A percentile compares a stretch with the other conserved stretches of the same genome.
Conservation (phyloP, 53 echinoderm and acorn worm genomes). For the Crossaster papposus region DNA sequence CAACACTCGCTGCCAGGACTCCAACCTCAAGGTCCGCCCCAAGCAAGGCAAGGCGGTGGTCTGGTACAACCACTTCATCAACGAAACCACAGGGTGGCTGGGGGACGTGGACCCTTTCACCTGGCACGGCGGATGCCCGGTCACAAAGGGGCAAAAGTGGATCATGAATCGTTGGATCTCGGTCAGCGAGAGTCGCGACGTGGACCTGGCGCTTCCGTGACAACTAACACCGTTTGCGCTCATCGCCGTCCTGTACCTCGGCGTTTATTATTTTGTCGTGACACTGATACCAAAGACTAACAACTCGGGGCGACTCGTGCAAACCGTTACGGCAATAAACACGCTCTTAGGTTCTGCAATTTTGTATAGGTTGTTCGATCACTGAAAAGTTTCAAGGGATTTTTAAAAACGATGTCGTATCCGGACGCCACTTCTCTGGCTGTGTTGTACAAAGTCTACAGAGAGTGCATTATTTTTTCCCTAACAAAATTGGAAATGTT, state of each 20-base stretch:
- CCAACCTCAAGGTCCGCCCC: slow-evolving; percentile 82
- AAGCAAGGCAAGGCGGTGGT: slow-evolving; percentile 81
- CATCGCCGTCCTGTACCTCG: slow-evolving; percentile 4
- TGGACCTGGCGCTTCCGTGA: slow-evolving; percentile 66
- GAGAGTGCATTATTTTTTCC: too few species aligned
- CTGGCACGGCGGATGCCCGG: slow-evolving; percentile 97
- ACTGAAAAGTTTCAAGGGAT: background rate
- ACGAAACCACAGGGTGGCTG: slow-evolving; percentile 89
- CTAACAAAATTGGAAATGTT: too few species aligned
- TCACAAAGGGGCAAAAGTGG: slow-evolving; percentile 91
- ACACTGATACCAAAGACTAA: background rate
- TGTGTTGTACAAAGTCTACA: too few species aligned
- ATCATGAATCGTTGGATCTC: slow-evolving; percentile 97
- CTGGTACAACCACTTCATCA: slow-evolving; percentile 96
- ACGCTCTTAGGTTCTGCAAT: slow-evolving; percentile 8
- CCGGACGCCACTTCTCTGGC: too few species aligned
- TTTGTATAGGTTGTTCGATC: slow-evolving; percentile 6
- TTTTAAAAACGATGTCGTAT: too few species aligned
- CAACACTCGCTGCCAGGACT: slow-evolving; percentile 71
- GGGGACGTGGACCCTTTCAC: slow-evolving; percentile 84
- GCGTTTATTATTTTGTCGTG: slow-evolving; percentile 1
- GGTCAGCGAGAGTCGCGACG: slow-evolving; percentile 68
- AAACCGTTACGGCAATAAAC: slow-evolving; percentile 24
- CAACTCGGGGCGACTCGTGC: slow-evolving; percentile 11
- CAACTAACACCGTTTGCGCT: slow-evolving; percentile 38